A percentile compares a stretch with the other conserved stretches of the same genome.
These are phyloP conservation scores for Coelopa frigida DNA, from an alignment of 1,140 invertebrate genomes.

Conservation along the genomic window DNA sequence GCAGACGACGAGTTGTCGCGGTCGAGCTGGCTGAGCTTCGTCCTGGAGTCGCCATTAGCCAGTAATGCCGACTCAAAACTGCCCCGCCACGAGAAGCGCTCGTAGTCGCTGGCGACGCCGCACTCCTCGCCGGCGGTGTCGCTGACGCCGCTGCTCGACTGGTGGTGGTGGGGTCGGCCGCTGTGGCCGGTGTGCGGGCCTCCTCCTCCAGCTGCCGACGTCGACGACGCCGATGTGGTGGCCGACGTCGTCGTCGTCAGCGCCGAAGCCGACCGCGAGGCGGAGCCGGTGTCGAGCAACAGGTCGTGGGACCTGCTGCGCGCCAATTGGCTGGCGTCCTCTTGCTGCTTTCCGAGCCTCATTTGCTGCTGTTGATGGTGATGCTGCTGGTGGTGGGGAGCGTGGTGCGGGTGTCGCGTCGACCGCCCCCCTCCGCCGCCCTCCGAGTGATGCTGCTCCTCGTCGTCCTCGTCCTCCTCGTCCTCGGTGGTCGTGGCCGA, in stretches of 20 bases:
- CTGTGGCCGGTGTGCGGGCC: slow-evolving; percentile 5
- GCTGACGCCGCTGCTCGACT: slow-evolving; percentile 45
- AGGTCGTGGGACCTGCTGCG: slow-evolving; percentile 73
- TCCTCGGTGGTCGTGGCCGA: slow-evolving; percentile 72
- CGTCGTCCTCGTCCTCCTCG: slow-evolving; percentile 51
- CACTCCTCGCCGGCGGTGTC: slow-evolving; percentile 55
- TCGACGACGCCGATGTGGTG: slow-evolving; percentile 10
- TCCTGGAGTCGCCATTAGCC: slow-evolving; percentile 70
- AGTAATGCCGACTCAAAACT: slow-evolving; percentile 83
- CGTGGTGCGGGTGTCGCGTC: neutral
- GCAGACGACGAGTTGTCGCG: slow-evolving; percentile 58
- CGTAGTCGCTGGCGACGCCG: slow-evolving; percentile 75
- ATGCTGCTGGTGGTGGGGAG: slow-evolving; percentile 3
- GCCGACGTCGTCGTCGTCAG: neutral
- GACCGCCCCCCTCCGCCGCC: neutral
- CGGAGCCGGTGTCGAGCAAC: slow-evolving; percentile 51
- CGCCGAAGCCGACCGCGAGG: slow-evolving; percentile 6
- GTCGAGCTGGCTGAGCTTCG: slow-evolving; percentile 62
- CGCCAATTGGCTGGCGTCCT: slow-evolving; percentile 45
- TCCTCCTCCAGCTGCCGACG: slow-evolving; percentile 5
- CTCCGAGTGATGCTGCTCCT: slow-evolving; percentile 12
- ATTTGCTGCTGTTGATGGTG: slow-evolving; percentile 19
- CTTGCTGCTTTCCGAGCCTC: slow-evolving; percentile 5
- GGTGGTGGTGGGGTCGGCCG: slow-evolving; percentile 35
- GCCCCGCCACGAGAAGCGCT: slow-evolving; percentile 81